Percentiles rank a stretch among this genome's conserved stretches.
These are phyloP conservation scores for Drosophila fuyamai DNA, from an alignment of 1,140 invertebrate genomes.

Conservation along the genomic window DNA sequence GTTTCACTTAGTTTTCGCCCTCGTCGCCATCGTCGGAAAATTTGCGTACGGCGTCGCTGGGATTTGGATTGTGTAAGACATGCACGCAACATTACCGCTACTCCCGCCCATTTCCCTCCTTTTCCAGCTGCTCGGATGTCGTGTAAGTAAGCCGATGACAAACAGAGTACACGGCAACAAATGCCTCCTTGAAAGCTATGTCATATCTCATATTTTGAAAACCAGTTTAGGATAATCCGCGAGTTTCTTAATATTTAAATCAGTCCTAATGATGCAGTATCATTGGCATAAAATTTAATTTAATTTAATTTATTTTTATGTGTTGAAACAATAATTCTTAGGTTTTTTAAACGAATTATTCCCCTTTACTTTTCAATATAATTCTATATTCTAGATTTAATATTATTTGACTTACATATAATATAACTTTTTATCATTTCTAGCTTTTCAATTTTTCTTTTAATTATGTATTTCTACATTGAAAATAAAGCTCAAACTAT, in stretches of 20 bases:
- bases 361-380: too few relatives aligned
- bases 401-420: too few relatives aligned
- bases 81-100: slow-evolving; percentile 77
- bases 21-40: slow-evolving; percentile 36
- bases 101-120: not conserved
- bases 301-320: too few relatives aligned
- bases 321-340: too few relatives aligned
- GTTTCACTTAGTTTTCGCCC: slow-evolving; percentile 65
- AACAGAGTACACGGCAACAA: slow-evolving; percentile 23
- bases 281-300: too few relatives aligned
- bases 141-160: slow-evolving; percentile 58
- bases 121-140: slow-evolving; percentile 29
- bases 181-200: not conserved
- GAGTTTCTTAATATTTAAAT: too few relatives aligned
- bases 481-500: not conserved
- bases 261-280: too few relatives aligned
- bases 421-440: too few relatives aligned
- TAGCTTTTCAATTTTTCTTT: too few relatives aligned
- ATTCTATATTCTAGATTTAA: too few relatives aligned
- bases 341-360: too few relatives aligned
- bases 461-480: not conserved
- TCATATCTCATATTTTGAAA: not conserved
- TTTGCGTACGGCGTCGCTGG: slow-evolving; percentile 63
- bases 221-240: not conserved
- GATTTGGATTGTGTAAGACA: slow-evolving; percentile 79